Evolutionary conservation across 2,113 vertebrate species (phyloP), one percentile per base, ranked within the genome.

Genomic region (Misgurnus mizolepis): DNA sequence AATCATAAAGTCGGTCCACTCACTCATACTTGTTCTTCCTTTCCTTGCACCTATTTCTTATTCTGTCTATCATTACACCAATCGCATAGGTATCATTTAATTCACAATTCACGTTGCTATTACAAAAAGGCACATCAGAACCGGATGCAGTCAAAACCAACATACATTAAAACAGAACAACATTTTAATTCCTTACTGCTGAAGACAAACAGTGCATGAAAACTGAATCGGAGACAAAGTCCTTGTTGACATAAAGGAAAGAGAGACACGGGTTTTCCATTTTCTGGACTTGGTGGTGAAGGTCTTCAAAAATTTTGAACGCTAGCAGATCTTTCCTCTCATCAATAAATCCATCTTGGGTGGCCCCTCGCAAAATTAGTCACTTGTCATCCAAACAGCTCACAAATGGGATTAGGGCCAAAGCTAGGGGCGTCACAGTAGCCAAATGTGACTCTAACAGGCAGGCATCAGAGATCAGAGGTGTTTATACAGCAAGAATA

Each of bases 321-420:
- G 45, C 11, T 43, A n/a, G 45, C 12, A 78, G 65, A 80, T 45
- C 70, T 80, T 62, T 77, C 55, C 67, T 75, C 70, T 85, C 71
- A 81, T 56, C 47, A 83, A 56, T 39, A 71, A 56, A 39, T 72
- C 67, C 15, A 49, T 81, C 67, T 70, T 82, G 85, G 77, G 80
- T 80, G 74, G 82, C 62, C 76, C 50, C 39, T 79, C 79, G 71
- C 41, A 56, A 86, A 80, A 27, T 43, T 68, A 80, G 66, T 65
- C 69, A 41, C 34, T 68, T 72, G 80, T 67, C 71, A 71, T 76
- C 73, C 78, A 77, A 77, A 71, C 7, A 40, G 50, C 40, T 83
- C 68, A 83, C 78, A 67, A 55, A 27, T 75, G 69, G 60, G 73
- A 74, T 27, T n/a, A 3, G 64, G 67, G 65, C 78, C 78, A 85